Base-by-base conservation (phyloP, 2,113 vertebrate species). In the Cinclus mexicanus region DNA sequence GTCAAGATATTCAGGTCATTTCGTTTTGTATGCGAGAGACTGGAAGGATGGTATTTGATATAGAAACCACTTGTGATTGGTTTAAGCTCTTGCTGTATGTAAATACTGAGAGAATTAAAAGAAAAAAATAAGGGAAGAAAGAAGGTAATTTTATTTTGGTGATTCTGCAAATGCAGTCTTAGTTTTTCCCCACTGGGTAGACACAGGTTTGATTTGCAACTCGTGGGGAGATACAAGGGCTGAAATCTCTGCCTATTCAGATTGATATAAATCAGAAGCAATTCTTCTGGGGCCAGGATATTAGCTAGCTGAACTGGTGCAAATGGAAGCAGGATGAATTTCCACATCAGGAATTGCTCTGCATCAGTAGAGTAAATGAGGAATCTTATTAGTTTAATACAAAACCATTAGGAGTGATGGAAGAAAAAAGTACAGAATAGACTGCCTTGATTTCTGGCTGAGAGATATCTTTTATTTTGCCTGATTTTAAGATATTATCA, bases 81-180 rank as follows among this genome's bases (percentile, higher is more conserved):
- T 83, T 93, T 87, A 90, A 94, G 64, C 63, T 93, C 78, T 88
- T 83, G 74, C 95, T 94, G 52, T 91, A 70, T 98, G 97, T 98
- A 98, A 97, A 98, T 98, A 97, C 44, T 88, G 68, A 96, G 76
- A 93, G 29, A 82, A 96, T 97, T 98, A 68, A 95, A 96, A 87
- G 87, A 82, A 95, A 97, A 77, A 91, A 87, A 52, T 88, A 95
- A 96, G 95, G 55, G 20, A 50, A 87, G 65, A 97, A 97, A 97
- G 13, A 13, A 53, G 33, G 41, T 89, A 71, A 95, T 97, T 97
- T 97, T 97, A 85, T 97, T 97, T 88, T 92, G 90, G 90, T 94
- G 63, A 47, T 86, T 95, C 72, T 91, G 94, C 52, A 84, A 65
- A 76, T 82, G 33, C 25, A 86, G 18, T 94, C 59, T 90, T 83